Evolutionary conservation across 2,113 vertebrate genomes (phyloP).

Genomic region (Strigops habroptila): DNA sequence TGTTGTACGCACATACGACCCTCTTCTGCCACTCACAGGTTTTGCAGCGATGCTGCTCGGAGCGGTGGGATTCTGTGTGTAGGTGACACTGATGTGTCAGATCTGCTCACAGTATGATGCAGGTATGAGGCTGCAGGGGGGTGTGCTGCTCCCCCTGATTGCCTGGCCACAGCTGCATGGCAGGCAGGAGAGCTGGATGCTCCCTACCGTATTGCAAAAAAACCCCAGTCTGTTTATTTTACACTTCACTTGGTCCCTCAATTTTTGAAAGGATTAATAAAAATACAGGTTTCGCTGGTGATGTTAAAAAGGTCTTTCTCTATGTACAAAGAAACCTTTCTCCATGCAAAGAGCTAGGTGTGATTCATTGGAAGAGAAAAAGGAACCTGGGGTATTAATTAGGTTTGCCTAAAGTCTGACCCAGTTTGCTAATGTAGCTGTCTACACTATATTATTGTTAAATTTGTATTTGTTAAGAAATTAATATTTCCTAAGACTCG

Average conservation of each 20-base stretch:
- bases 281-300: neutral
- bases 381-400: neutral
- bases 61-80: accelerated
- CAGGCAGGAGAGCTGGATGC: accelerated
- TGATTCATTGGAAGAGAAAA: neutral
- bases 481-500: neutral
- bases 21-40: neutral
- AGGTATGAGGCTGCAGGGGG: neutral
- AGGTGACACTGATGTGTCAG: neutral
- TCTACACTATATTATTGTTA: neutral
- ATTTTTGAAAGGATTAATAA: neutral
- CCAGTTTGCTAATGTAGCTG: neutral
- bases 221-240: neutral
- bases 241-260: neutral
- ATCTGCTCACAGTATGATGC: accelerated
- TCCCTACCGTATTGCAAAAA: neutral
- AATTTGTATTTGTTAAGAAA: neutral
- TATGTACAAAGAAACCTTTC: neutral
- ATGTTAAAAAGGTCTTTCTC: neutral
- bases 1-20: accelerated
- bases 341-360: neutral
- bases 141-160: accelerated
- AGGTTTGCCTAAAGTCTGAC: neutral
- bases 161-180: neutral
- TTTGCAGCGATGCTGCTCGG: accelerated